Evolutionary conservation across 2,797 vertebrate genomes (phyloP), one percentile per base, ranked within the genome.

Genomic region (Bradypodion pumilum): DNA sequence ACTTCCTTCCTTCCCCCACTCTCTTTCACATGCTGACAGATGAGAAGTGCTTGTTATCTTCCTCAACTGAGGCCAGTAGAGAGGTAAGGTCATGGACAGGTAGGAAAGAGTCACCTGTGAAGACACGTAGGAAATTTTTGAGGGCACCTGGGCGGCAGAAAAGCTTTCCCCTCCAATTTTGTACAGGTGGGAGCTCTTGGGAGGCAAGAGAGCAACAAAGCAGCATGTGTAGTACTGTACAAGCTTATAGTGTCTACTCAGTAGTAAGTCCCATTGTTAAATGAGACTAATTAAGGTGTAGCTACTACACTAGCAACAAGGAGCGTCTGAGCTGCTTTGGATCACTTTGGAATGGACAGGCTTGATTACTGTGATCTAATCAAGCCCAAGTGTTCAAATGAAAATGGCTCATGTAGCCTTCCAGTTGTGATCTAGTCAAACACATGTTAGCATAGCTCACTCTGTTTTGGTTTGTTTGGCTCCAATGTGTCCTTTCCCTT

Each of bases 1-100:
- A 93, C 95, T 93, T 91, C 91, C 93, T 94, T 93, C 92, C 82
- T 82, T 87, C 85, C 92, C 83, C 90, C 89, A 73, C 83, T 85
- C 73, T 89, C 82, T 83, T 92, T 87, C 89, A 93, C 91, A 88
- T 42, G 80, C 86, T 86, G 92, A 91, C 87, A 92, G 86, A 86
- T 79, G 89, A 92, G n/a, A 89, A 91, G 62, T 72, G 85, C 78
- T 59, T 49, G 85, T 86, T 74, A 8, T 88, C 70, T 63, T 88
- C 46, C 37, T 0, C 72, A 80, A 52, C 76, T 37, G 19, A 73
- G 66, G 29, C 7, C 56, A 85, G 83, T 75, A 69, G 86, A 86
- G 87, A 37, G 86, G 87, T 35, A 78, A 56, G 35, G 70, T 66
- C 49, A 85, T 80, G 82, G 73, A 75, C 27, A 84, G 12, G 27